These are phyloP conservation scores for Automeris io DNA, from an alignment of 2,888 invertebrate species.

Conservation along the genomic window DNA sequence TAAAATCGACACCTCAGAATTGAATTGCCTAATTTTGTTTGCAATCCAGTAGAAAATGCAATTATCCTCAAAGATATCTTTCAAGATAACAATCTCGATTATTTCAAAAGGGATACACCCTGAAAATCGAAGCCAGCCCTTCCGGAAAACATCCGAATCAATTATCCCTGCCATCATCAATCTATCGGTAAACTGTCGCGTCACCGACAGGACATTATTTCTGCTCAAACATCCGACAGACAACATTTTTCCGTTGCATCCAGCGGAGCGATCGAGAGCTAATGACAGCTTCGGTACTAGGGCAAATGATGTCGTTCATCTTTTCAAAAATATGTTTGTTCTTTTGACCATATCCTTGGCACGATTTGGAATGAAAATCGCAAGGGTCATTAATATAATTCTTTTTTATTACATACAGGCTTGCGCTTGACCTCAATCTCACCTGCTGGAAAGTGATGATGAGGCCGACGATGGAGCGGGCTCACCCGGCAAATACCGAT, in stretches of 20 bases:
- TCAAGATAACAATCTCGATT: background rate
- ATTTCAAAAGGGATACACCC: background rate
- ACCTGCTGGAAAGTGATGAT: too few relatives aligned
- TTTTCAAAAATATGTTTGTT: too few relatives aligned
- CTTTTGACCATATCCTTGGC: background rate
- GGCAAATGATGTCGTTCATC: too few relatives aligned
- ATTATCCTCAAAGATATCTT: too few relatives aligned
- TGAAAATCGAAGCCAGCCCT: constrained; percentile 22
- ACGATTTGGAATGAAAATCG: background rate
- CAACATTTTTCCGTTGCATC: constrained; percentile 11
- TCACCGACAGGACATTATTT: constrained; percentile 52
- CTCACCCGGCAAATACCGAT: too few relatives aligned
- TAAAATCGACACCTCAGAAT: too few relatives aligned
- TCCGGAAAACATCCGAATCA: constrained; percentile 47
- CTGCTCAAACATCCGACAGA: constrained; percentile 36
- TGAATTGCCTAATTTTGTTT: too few relatives aligned
- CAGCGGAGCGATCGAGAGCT: background rate
- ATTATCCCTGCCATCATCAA: constrained; percentile 47
- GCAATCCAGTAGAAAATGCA: too few relatives aligned
- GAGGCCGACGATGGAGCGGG: too few relatives aligned
- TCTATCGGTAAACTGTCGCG: constrained; percentile 33
- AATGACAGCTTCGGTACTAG: constrained; percentile 1
- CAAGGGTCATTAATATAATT: too few relatives aligned
- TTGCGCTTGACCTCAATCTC: too few relatives aligned
- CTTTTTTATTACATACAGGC: too few relatives aligned